Percentiles rank a stretch among this genome's conserved stretches.
Evolutionary conservation across 2,888 invertebrate species (phyloP).

Genomic region (Mythimna lalbum): DNA sequence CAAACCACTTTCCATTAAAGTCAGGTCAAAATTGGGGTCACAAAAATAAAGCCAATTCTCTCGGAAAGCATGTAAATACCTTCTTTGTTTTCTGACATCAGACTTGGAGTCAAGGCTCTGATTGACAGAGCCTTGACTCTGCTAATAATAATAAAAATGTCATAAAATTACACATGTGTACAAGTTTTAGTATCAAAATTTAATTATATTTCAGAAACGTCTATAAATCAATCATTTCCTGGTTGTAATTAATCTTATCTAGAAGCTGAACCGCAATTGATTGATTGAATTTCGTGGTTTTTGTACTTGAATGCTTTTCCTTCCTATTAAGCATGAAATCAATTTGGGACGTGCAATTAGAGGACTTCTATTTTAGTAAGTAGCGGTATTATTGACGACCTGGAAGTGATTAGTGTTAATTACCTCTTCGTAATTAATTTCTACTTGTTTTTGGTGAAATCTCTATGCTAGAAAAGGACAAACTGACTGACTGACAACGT

Average conservation of each 20-base stretch:
- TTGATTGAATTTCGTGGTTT: slow-evolving; percentile 34
- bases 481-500: too few relatives aligned
- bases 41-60: too few relatives aligned
- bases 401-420: too few relatives aligned
- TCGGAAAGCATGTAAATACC: too few relatives aligned
- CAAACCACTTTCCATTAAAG: too few relatives aligned
- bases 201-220: slow-evolving; percentile 24
- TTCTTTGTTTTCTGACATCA: slow-evolving; percentile 9
- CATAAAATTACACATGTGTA: slow-evolving; percentile 25
- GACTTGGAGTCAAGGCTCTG: slow-evolving; percentile 19
- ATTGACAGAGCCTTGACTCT: too few relatives aligned
- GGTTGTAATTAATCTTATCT: slow-evolving; percentile 46
- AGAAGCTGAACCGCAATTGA: slow-evolving; percentile 19
- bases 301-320: slow-evolving; percentile 10
- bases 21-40: too few relatives aligned
- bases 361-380: background rate
- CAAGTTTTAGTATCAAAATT: slow-evolving; percentile 15
- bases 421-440: too few relatives aligned
- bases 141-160: slow-evolving; percentile 17
- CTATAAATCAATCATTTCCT: slow-evolving; percentile 35
- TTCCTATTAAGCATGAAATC: background rate
- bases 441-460: too few relatives aligned
- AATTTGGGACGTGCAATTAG: slow-evolving; percentile 15
- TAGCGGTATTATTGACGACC: too few relatives aligned
- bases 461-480: too few relatives aligned